A percentile compares a stretch with the other conserved stretches of the same genome.
Evolutionary conservation across 92 coral and sea anemone species (phyloP).

Genomic region (Scolanthus callimorphus): DNA sequence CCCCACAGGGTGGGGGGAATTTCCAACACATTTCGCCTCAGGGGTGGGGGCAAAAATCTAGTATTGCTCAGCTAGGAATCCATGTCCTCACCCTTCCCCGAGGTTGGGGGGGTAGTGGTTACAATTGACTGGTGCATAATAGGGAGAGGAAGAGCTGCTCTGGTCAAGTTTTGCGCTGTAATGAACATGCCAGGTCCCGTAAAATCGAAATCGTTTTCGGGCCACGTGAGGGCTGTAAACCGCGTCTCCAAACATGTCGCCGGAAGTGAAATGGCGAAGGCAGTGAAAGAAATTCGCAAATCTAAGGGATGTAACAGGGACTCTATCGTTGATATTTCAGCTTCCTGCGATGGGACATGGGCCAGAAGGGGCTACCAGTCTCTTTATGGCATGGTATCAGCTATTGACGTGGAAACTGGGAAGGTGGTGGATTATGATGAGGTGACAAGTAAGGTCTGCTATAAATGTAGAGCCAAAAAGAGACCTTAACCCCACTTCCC

Average conservation of each 20-base stretch:
- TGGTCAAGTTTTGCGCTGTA: conserved; percentile 22
- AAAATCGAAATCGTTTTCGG: conserved; percentile 14
- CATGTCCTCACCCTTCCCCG: too few relatives aligned
- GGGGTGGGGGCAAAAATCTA: too few relatives aligned
- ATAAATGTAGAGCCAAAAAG: conserved; percentile 32
- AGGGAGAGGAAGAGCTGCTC: conserved; percentile 34
- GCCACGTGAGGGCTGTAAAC: conserved; percentile 20
- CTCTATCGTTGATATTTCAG: conserved; percentile 14
- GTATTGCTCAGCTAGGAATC: too few relatives aligned
- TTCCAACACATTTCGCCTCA: too few relatives aligned
- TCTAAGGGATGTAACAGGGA: conserved; percentile 7
- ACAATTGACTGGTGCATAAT: too few relatives aligned
- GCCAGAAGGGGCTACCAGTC: conserved; percentile 57
- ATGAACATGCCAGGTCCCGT: conserved; percentile 41
- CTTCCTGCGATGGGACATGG: conserved; percentile 44
- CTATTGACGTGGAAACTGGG: conserved; percentile 33
- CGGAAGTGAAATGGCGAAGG: conserved; percentile 39
- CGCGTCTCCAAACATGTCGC: conserved; percentile 33
- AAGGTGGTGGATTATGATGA: conserved; percentile 41
- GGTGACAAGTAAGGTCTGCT: conserved; percentile 32
- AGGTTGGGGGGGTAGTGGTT: too few relatives aligned
- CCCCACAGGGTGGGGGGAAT: too few relatives aligned
- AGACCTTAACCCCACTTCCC: conserved; percentile 32
- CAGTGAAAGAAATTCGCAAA: conserved; percentile 25
- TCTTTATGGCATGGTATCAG: conserved; percentile 43